Percentiles rank a stretch among this genome's conserved stretches.
Conservation (phyloP, 2,888 invertebrate species). For the Didymodactylos carnosus region DNA sequence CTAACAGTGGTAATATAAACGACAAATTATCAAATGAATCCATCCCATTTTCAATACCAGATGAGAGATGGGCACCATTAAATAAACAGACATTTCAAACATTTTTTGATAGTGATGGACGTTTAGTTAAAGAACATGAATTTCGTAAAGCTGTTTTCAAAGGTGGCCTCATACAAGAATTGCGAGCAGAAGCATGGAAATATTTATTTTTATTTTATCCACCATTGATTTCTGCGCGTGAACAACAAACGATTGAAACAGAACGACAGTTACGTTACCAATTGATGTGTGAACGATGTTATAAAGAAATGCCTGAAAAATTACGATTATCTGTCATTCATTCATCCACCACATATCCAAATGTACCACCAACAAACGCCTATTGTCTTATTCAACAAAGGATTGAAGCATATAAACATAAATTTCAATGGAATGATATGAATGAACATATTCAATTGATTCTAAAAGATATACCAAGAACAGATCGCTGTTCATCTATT, state of each 20-base stretch:
- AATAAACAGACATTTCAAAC: not conserved
- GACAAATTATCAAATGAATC: too few species aligned
- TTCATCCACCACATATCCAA: not conserved
- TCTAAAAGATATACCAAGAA: not conserved
- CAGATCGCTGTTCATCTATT: not conserved
- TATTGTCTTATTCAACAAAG: not conserved
- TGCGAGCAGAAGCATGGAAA: not conserved
- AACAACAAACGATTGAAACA: not conserved
- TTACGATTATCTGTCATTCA: not conserved
- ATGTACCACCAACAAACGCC: not conserved
- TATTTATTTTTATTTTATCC: not conserved
- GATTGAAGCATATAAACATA: not conserved
- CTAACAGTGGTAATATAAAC: too few species aligned
- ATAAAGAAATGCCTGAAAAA: not conserved
- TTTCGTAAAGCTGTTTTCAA: not conserved
- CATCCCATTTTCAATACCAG: too few species aligned
- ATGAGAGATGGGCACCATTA: not conserved
- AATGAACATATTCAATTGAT: not conserved
- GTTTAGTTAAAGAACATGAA: not conserved
- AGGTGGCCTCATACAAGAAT: not conserved
- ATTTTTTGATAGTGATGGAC: not conserved
- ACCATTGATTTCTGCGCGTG: not conserved
- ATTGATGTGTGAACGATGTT: not conserved
- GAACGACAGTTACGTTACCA: not conserved
- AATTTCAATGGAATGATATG: not conserved